A percentile compares a stretch with the other conserved stretches of the same genome.
These are phyloP conservation scores for Sus cebifrons DNA, from an alignment of 2,797 vertebrate species.

Conservation along the genomic window DNA sequence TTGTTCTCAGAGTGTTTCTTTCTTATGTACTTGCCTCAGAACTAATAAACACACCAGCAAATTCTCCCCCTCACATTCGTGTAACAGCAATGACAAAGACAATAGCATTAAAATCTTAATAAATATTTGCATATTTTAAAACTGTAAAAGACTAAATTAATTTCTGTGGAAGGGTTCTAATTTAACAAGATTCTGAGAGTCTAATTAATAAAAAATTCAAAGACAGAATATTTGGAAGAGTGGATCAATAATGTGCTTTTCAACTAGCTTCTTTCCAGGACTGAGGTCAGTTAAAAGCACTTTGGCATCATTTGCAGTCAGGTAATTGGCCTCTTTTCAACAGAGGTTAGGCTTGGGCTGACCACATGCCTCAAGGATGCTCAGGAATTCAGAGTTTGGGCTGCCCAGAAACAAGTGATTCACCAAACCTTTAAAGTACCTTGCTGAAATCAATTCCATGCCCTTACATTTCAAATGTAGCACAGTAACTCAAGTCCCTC, in stretches of 20 bases:
- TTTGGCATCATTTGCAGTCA: conserved; percentile 12
- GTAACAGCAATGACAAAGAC: background rate
- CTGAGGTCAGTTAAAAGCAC: conserved; percentile 58
- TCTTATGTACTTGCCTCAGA: background rate
- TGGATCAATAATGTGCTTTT: conserved; percentile 49
- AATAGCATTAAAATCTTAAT: background rate
- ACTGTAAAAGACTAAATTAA: background rate
- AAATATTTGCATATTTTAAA: background rate
- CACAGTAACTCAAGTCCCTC: background rate
- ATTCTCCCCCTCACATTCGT: background rate
- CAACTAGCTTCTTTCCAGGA: background rate
- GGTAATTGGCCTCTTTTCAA: conserved; percentile 25
- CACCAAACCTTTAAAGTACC: background rate
- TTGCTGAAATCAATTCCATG: background rate
- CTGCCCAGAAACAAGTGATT: background rate
- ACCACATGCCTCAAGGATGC: background rate
- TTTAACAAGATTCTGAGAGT: conserved; percentile 20
- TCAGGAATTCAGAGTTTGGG: background rate
- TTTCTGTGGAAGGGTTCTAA: background rate
- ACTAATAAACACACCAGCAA: background rate
- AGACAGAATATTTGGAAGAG: conserved; percentile 46
- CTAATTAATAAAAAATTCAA: conserved; percentile 64
- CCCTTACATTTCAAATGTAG: background rate
- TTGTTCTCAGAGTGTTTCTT: conserved; percentile 28
- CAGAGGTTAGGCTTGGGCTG: background rate